Conservation (phyloP, 2,113 vertebrate species). For the Hyla sarda region DNA sequence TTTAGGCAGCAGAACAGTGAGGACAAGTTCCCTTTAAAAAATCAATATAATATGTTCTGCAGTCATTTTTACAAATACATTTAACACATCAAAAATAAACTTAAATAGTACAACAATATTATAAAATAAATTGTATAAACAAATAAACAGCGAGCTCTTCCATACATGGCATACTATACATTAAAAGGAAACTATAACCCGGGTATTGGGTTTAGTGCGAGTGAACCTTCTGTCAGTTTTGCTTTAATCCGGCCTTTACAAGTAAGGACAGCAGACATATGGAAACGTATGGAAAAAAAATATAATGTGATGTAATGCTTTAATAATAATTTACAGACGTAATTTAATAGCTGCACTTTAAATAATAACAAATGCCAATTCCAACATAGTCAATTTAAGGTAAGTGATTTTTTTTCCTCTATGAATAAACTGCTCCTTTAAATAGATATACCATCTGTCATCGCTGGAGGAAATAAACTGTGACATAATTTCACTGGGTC, state of each 20-base stretch:
- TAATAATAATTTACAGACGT: neutral
- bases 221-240: too few species aligned
- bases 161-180: too few species aligned
- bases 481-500: constrained; percentile 42
- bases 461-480: constrained; percentile 43
- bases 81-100: neutral
- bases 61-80: too few species aligned
- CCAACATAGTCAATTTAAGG: constrained; percentile 47
- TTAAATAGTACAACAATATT: neutral
- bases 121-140: too few species aligned
- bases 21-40: too few species aligned
- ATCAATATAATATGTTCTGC: too few species aligned
- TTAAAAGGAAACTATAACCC: too few species aligned
- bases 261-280: neutral
- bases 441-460: constrained; percentile 57
- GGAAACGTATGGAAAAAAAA: neutral
- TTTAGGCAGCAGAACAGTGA: too few species aligned
- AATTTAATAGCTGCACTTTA: constrained; percentile 48
- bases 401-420: constrained; percentile 50
- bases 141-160: too few species aligned
- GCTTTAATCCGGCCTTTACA: too few species aligned
- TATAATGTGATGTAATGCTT: constrained; percentile 22
- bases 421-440: constrained; percentile 44
- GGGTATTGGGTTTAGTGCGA: too few species aligned
- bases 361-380: constrained; percentile 40